These are phyloP conservation scores for Vesta saturnalis DNA, from an alignment of 2,888 invertebrate genomes.

Conservation along the genomic window DNA sequence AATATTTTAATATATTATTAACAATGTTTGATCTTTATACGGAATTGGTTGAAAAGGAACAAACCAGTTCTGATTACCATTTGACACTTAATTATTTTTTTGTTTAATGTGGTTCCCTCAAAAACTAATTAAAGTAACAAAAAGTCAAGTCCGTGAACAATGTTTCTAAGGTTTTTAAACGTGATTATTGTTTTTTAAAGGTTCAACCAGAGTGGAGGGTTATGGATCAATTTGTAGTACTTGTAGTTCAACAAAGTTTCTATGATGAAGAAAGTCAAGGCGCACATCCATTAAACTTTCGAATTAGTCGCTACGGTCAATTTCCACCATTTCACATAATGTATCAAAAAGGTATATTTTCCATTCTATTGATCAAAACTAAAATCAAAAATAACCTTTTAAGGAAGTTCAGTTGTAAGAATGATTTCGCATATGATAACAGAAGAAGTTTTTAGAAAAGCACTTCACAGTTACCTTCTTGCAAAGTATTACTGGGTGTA, in stretches of 20 bases:
- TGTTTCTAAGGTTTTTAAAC: too few relatives aligned
- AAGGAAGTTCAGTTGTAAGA: slow-evolving; percentile 18
- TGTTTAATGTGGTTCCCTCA: too few relatives aligned
- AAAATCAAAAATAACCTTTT: too few relatives aligned
- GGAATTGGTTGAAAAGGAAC: too few relatives aligned
- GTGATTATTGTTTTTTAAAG: slow-evolving; percentile 18
- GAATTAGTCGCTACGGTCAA: slow-evolving; percentile 14
- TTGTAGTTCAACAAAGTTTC: slow-evolving; percentile 6
- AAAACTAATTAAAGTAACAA: too few relatives aligned
- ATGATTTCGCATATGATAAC: slow-evolving; percentile 27
- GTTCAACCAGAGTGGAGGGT: slow-evolving; percentile 60
- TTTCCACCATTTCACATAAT: slow-evolving; percentile 26
- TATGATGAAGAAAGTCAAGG: slow-evolving; percentile 10
- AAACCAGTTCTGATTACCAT: too few relatives aligned
- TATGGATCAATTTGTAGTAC: slow-evolving; percentile 61
- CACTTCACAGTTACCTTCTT: slow-evolving; percentile 20
- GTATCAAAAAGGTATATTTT: slow-evolving; percentile 22
- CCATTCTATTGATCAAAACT: too few relatives aligned
- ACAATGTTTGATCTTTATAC: too few relatives aligned
- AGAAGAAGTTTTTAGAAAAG: slow-evolving; percentile 12
- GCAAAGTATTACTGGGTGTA: slow-evolving; percentile 7
- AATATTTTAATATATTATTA: too few relatives aligned
- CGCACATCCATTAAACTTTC: slow-evolving; percentile 5
- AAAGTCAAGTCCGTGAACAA: too few relatives aligned
- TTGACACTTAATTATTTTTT: too few relatives aligned